Percentiles rank a stretch among this genome's conserved stretches.
phyloP scores from a whole-genome alignment of 2,888 invertebrate species.

The Acronicta psi region DNA sequence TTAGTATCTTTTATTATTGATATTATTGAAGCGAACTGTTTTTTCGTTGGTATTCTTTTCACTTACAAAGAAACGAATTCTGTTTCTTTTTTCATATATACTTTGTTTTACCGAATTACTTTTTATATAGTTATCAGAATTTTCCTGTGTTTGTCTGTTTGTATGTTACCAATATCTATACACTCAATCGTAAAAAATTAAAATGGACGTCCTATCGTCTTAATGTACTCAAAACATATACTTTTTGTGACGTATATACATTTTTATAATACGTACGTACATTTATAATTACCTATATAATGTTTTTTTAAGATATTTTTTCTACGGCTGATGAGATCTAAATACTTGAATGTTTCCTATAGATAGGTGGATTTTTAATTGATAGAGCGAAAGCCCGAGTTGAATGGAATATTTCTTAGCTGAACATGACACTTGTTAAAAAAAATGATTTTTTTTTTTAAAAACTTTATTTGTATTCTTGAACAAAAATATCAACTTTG shows the following conservation, averaged over 20 bases:
- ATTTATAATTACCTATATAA: conserved; percentile 37
- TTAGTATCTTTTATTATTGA: conserved; percentile 30
- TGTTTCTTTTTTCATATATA: no score
- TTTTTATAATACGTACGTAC: conserved; percentile 48
- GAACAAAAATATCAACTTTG: no score
- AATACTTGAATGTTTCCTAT: conserved; percentile 37
- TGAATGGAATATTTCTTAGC: conserved; percentile 11
- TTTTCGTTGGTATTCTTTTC: not conserved
- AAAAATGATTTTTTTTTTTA: no score
- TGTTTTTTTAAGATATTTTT: conserved; percentile 34
- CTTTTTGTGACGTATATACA: conserved; percentile 43
- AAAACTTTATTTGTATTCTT: not conserved
- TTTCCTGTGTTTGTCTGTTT: not conserved
- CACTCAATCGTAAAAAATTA: conserved; percentile 44
- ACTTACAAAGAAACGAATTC: not conserved
- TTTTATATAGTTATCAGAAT: no score
- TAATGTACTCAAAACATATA: conserved; percentile 32
- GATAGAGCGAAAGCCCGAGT: conserved; percentile 1
- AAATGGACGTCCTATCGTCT: conserved; percentile 37
- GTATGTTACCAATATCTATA: conserved; percentile 32
- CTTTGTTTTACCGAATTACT: no score
- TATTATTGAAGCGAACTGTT: conserved; percentile 34
- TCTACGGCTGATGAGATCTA: conserved; percentile 23
- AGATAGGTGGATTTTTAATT: conserved; percentile 14
- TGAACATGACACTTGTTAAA: conserved; percentile 1